These are phyloP conservation scores for Platysteira castanea DNA, from an alignment of 2,113 vertebrate genomes.

Conservation along the genomic window DNA sequence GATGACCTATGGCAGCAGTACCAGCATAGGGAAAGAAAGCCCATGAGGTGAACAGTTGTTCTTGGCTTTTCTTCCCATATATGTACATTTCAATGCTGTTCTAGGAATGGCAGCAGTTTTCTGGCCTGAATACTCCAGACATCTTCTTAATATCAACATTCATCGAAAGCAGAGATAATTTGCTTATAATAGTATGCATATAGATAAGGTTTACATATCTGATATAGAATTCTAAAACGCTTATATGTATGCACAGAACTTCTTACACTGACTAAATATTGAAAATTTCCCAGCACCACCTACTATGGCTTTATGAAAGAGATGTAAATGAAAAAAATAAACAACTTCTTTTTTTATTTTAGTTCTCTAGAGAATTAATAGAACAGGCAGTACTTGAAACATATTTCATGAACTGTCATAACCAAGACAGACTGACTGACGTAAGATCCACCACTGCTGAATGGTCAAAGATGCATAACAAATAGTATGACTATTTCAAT, in stretches of 20 bases:
- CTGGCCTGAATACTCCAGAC: neutral
- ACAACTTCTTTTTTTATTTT: neutral
- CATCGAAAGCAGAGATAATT: neutral
- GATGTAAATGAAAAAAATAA: neutral
- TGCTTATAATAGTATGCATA: neutral
- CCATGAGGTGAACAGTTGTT: neutral
- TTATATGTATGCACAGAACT: neutral
- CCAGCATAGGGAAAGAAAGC: rapidly evolving
- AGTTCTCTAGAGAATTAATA: neutral
- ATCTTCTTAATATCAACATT: neutral
- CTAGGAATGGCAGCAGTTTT: neutral
- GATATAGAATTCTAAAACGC: neutral
- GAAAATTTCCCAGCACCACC: neutral
- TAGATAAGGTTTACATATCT: neutral
- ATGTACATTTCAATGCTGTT: neutral
- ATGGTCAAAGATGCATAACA: neutral
- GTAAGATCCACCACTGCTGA: neutral
- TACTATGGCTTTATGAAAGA: neutral
- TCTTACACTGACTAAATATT: neutral
- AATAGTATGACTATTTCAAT: neutral
- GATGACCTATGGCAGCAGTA: neutral
- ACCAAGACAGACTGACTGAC: neutral
- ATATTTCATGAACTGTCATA: neutral
- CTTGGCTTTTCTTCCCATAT: neutral
- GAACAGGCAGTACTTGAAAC: neutral